Evolutionary conservation across 2,797 vertebrate species (phyloP).

Genomic region (Serranus cabrilla): DNA sequence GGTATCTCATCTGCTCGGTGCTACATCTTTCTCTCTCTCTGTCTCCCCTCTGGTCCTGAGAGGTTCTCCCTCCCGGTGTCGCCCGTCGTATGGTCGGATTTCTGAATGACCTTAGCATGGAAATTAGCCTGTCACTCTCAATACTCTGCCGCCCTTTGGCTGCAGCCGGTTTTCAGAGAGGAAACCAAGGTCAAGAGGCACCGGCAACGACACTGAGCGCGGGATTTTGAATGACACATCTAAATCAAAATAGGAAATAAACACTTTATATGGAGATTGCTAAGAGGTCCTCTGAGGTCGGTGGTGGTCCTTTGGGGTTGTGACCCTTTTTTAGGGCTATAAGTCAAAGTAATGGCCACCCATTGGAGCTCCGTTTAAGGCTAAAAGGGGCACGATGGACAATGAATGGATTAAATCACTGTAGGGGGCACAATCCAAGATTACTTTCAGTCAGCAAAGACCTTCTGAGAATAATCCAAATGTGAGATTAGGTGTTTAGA

Average conservation of each 20-base stretch:
- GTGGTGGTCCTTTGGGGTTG: conserved; percentile 53
- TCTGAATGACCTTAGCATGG: conserved; percentile 53
- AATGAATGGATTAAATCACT: conserved; percentile 76
- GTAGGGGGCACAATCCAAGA: conserved; percentile 58
- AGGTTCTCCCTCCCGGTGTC: neutral
- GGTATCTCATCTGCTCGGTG: conserved; percentile 58
- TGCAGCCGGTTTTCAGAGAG: conserved; percentile 47
- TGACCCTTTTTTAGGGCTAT: conserved; percentile 53
- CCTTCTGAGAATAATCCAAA: conserved; percentile 54
- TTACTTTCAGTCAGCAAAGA: conserved; percentile 62
- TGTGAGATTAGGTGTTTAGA: conserved; percentile 47
- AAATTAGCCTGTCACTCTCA: conserved; percentile 56
- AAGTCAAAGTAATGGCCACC: conserved; percentile 70
- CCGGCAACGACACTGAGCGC: conserved; percentile 2
- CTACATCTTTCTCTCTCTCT: conserved; percentile 28
- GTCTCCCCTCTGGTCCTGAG: conserved; percentile 33
- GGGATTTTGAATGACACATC: conserved; percentile 39
- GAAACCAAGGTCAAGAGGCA: conserved; percentile 66
- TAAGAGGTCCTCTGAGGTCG: conserved; percentile 27
- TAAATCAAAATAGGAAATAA: conserved; percentile 54
- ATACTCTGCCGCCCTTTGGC: conserved; percentile 29
- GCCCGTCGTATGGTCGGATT: conserved; percentile 43
- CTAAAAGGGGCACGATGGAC: conserved; percentile 57
- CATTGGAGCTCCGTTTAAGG: conserved; percentile 62
- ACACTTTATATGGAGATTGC: conserved; percentile 52